phyloP scores from a whole-genome alignment of 2,797 vertebrate genomes.

The Notamacropus eugenii region DNA sequence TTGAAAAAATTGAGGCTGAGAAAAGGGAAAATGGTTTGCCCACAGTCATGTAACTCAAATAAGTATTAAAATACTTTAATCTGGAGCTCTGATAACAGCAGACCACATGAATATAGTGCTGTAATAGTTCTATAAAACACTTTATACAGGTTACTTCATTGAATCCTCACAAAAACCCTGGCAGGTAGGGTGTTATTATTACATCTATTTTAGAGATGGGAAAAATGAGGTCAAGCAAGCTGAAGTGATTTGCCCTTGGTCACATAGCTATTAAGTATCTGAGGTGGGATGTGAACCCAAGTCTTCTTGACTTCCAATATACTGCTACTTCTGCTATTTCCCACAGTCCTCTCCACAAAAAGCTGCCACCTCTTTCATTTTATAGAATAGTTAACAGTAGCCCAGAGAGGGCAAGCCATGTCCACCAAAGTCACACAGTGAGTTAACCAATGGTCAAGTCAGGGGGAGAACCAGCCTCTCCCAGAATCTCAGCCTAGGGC shows the following conservation, averaged over 20 bases:
- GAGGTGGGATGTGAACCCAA: neutral
- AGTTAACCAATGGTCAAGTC: neutral
- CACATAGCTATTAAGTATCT: neutral
- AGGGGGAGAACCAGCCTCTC: neutral
- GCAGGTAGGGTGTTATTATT: neutral
- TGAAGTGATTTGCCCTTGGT: neutral
- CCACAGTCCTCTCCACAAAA: neutral
- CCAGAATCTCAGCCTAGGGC: neutral
- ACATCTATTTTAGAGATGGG: neutral
- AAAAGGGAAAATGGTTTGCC: neutral
- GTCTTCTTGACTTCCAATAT: no score
- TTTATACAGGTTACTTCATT: neutral
- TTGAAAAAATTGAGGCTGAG: neutral
- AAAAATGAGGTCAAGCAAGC: neutral
- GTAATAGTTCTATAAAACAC: neutral
- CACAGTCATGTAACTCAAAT: neutral
- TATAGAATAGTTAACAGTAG: neutral
- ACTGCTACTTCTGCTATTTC: neutral
- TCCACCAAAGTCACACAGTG: neutral
- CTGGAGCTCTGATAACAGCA: neutral
- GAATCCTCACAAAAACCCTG: neutral
- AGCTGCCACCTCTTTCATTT: neutral
- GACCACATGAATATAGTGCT: neutral
- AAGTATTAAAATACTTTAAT: neutral
- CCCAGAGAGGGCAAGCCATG: neutral